Percentiles rank a stretch among this genome's conserved stretches.
These are phyloP conservation scores for Pseudococcus longispinus DNA, from an alignment of 2,888 invertebrate species.

Conservation along the genomic window DNA sequence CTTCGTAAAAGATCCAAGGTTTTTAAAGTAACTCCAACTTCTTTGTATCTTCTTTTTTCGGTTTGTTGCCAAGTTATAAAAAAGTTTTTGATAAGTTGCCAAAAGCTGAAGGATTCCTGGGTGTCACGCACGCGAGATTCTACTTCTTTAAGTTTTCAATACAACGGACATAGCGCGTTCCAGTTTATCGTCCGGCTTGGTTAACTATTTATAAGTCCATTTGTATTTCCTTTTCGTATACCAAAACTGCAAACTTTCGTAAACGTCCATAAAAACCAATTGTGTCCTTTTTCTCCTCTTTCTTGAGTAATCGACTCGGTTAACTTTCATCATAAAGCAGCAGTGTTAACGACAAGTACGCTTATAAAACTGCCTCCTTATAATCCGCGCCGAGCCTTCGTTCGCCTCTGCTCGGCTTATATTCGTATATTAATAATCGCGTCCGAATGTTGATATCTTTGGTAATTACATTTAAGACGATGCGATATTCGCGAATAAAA, in stretches of 20 bases:
- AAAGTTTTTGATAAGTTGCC: slow-evolving; percentile 56
- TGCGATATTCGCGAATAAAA: background rate
- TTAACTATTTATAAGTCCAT: slow-evolving; percentile 55
- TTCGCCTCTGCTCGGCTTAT: background rate
- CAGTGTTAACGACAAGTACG: slow-evolving; percentile 31
- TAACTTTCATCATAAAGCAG: slow-evolving; percentile 54
- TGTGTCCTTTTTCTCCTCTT: slow-evolving; percentile 30
- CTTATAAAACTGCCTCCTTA: slow-evolving; percentile 22
- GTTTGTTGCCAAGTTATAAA: slow-evolving; percentile 55
- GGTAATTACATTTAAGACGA: background rate
- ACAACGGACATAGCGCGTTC: slow-evolving; percentile 38
- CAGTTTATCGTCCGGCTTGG: slow-evolving; percentile 53
- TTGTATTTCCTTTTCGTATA: slow-evolving; percentile 52
- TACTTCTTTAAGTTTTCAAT: slow-evolving; percentile 35
- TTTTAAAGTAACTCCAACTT: slow-evolving; percentile 53
- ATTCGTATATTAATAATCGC: slow-evolving; percentile 23
- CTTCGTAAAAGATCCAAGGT: slow-evolving; percentile 46
- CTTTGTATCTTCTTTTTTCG: slow-evolving; percentile 55
- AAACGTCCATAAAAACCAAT: slow-evolving; percentile 53
- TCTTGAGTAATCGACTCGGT: slow-evolving; percentile 49
- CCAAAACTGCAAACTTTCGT: slow-evolving; percentile 39
- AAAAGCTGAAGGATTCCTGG: slow-evolving; percentile 52
- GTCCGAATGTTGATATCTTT: background rate
- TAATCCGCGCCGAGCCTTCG: background rate
- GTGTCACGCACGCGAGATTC: slow-evolving; percentile 53